phyloP scores from a whole-genome alignment of 2,797 vertebrate species.

The Oreochromis grahami region DNA sequence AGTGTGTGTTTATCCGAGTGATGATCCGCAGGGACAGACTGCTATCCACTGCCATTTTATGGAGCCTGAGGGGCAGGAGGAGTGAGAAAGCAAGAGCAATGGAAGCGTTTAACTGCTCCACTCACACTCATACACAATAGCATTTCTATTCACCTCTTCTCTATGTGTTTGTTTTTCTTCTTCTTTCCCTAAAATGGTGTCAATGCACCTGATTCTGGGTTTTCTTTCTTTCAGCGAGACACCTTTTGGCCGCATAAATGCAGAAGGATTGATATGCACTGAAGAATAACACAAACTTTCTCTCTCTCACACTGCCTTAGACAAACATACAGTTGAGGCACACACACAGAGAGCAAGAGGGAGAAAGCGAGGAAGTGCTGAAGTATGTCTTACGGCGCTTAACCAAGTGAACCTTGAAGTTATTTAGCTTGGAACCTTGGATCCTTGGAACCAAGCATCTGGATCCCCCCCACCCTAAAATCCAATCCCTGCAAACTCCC shows the following conservation, averaged over 20 bases:
- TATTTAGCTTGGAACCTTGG: conserved; percentile 71
- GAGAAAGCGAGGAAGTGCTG: conserved; percentile 57
- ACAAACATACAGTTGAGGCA: conserved; percentile 63
- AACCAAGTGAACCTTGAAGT: conserved; percentile 68
- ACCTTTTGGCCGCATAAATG: conserved; percentile 22
- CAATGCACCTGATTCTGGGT: conserved; percentile 32
- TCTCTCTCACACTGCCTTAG: conserved; percentile 65
- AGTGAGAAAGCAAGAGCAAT: conserved; percentile 28
- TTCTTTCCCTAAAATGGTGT: background rate
- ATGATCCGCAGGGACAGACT: conserved; percentile 83
- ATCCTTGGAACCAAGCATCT: conserved; percentile 62
- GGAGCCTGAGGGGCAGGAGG: conserved; percentile 75
- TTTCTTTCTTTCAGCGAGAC: conserved; percentile 13
- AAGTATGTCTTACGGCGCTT: conserved; percentile 64
- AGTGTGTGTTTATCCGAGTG: conserved; percentile 85
- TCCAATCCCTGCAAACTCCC: conserved; percentile 6
- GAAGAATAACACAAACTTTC: conserved; percentile 66
- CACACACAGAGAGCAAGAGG: conserved; percentile 38
- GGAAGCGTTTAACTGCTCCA: conserved; percentile 56
- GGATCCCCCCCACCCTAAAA: conserved; percentile 24
- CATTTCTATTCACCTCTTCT: conserved; percentile 27
- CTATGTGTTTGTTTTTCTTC: conserved; percentile 27
- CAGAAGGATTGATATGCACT: conserved; percentile 42
- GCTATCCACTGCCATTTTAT: conserved; percentile 84
- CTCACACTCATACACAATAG: conserved; percentile 50